Percentiles rank a stretch among this genome's conserved stretches.
phyloP scores from a whole-genome alignment of 1,140 invertebrate genomes.

The Tetramorium alpestre region DNA sequence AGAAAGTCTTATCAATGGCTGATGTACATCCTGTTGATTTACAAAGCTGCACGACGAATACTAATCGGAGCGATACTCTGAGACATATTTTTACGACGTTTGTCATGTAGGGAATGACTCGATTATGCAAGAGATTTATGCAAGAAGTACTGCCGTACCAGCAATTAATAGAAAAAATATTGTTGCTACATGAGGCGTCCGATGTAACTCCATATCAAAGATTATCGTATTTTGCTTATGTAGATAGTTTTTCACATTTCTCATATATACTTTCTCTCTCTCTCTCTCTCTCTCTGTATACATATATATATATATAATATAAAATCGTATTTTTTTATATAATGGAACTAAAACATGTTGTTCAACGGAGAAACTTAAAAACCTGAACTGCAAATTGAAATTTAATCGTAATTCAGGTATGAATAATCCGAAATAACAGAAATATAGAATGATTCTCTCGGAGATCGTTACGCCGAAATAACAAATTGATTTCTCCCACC shows the following conservation, averaged over 20 bases:
- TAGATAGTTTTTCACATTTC: background rate
- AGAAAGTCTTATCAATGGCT: slow-evolving; percentile 43
- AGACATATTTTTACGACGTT: slow-evolving; percentile 22
- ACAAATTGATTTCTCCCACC: slow-evolving; percentile 50
- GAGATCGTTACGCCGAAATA: slow-evolving; percentile 44
- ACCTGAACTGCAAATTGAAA: background rate
- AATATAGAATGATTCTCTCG: slow-evolving; percentile 20
- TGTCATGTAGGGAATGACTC: background rate
- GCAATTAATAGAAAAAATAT: slow-evolving; percentile 24
- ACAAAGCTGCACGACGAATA: slow-evolving; percentile 24
- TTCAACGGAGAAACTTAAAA: background rate
- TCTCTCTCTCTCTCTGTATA: too few species aligned
- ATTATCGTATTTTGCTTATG: background rate
- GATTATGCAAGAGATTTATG: slow-evolving; percentile 24
- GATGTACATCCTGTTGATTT: slow-evolving; percentile 54
- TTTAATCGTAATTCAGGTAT: background rate
- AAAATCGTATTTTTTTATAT: background rate
- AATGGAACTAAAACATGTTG: background rate
- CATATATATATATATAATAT: too few species aligned
- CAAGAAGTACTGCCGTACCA: background rate
- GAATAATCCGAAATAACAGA: slow-evolving; percentile 1
- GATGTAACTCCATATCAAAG: background rate
- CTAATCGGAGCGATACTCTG: background rate
- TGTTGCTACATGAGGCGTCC: background rate
- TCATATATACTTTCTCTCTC: background rate